Evolutionary conservation across 2,888 invertebrate genomes (phyloP).

Genomic region (Polymixis flavicincta): DNA sequence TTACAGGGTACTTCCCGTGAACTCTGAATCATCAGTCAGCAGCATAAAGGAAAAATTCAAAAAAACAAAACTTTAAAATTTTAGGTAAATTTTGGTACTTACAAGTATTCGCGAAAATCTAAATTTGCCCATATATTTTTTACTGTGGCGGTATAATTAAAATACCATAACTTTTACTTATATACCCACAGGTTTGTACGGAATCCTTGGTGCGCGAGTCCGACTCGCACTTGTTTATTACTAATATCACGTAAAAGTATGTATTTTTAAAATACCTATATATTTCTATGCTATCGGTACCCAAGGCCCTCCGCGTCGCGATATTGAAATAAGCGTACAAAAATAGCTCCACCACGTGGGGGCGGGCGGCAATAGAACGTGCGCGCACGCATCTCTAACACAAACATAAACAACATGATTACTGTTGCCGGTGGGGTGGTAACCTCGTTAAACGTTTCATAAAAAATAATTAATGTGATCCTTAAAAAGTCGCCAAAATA

Average conservation of each 20-base stretch:
- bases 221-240: no score
- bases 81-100: no score
- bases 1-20: no score
- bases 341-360: slow-evolving; percentile 78
- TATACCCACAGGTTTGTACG: no score
- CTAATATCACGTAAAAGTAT: neutral
- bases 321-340: slow-evolving; percentile 61
- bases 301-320: slow-evolving; percentile 62
- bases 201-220: no score
- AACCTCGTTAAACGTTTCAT: neutral
- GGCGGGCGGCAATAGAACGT: slow-evolving; percentile 51
- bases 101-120: no score
- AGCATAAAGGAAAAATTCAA: no score
- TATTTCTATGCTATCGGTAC: slow-evolving; percentile 45
- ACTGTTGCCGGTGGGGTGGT: neutral
- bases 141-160: no score
- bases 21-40: no score
- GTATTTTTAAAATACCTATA: neutral
- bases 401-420: slow-evolving; percentile 53
- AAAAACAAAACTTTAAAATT: no score
- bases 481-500: neutral
- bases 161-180: no score
- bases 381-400: slow-evolving; percentile 46
- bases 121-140: no score
- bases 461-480: neutral